Evolutionary conservation across 2,888 invertebrate species (phyloP).

Genomic region (Automeris io): DNA sequence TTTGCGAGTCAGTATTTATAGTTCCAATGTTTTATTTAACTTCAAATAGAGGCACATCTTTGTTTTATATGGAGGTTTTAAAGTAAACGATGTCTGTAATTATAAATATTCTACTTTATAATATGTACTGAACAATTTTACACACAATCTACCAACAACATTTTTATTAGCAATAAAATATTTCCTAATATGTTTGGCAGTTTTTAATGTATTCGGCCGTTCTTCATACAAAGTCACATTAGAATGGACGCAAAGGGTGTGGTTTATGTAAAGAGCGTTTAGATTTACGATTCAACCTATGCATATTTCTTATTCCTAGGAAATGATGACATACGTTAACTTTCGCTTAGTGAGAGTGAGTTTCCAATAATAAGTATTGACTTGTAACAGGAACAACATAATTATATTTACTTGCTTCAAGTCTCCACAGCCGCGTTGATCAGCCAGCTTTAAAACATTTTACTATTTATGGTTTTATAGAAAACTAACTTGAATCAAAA

Average conservation of each 20-base stretch:
- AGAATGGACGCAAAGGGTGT: not conserved
- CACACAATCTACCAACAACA: not conserved
- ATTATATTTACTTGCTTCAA: conserved; percentile 36
- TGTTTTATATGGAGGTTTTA: too few relatives aligned
- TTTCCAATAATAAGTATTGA: conserved; percentile 39
- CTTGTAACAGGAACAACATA: conserved; percentile 30
- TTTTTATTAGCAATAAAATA: conserved; percentile 1
- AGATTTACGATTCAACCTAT: not conserved
- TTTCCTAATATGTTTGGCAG: not conserved
- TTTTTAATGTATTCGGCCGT: conserved; percentile 1
- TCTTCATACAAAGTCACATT: not conserved
- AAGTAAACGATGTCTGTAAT: too few relatives aligned
- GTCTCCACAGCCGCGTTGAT: conserved; percentile 28
- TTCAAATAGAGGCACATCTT: too few relatives aligned
- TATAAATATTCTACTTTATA: too few relatives aligned
- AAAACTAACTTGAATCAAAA: conserved; percentile 12
- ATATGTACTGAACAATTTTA: too few relatives aligned
- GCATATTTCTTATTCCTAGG: conserved; percentile 2
- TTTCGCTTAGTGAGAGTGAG: conserved; percentile 61
- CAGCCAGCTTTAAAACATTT: conserved; percentile 30
- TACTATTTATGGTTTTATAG: conserved; percentile 28
- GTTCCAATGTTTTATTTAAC: too few relatives aligned
- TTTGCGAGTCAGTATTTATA: too few relatives aligned
- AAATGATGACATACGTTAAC: conserved; percentile 36
- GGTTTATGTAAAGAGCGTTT: not conserved